These are phyloP conservation scores for Prionailurus bengalensis DNA, from an alignment of 2,113 vertebrate genomes.

Conservation along the genomic window DNA sequence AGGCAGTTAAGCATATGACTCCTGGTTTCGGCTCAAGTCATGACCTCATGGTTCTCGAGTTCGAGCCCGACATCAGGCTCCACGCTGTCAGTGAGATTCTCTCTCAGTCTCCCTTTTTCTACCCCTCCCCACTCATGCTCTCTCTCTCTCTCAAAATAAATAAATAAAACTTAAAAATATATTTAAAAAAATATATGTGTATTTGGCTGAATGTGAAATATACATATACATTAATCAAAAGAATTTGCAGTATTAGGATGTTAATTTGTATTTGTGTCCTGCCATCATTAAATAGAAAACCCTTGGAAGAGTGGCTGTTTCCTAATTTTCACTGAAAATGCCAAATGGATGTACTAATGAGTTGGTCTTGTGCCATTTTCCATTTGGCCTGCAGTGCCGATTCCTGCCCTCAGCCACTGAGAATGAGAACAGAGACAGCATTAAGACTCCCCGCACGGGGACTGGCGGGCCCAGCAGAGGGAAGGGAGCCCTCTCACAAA, in stretches of 20 bases:
- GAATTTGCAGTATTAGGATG: background rate
- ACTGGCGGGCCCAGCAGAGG: accelerated
- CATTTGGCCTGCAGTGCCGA: background rate
- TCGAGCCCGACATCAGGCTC: too few species aligned
- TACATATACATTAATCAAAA: background rate
- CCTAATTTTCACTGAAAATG: background rate
- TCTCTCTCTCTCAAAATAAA: too few species aligned
- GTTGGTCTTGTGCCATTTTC: background rate
- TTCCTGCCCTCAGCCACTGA: background rate
- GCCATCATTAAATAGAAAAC: background rate
- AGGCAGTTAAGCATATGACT: too few species aligned
- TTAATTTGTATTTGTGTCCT: background rate
- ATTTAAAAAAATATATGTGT: background rate
- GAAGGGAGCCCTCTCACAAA: background rate
- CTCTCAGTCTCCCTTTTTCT: too few species aligned
- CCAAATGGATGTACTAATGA: background rate
- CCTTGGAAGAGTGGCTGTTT: background rate
- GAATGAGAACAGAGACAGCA: background rate
- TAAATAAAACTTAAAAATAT: too few species aligned
- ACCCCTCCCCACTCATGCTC: too few species aligned
- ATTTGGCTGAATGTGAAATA: background rate
- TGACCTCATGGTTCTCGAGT: too few species aligned
- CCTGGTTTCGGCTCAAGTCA: too few species aligned
- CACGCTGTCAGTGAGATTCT: too few species aligned
- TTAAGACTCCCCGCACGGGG: background rate